Conservation (phyloP, 2,888 invertebrate species). For the Neoscelio sp. region DNA sequence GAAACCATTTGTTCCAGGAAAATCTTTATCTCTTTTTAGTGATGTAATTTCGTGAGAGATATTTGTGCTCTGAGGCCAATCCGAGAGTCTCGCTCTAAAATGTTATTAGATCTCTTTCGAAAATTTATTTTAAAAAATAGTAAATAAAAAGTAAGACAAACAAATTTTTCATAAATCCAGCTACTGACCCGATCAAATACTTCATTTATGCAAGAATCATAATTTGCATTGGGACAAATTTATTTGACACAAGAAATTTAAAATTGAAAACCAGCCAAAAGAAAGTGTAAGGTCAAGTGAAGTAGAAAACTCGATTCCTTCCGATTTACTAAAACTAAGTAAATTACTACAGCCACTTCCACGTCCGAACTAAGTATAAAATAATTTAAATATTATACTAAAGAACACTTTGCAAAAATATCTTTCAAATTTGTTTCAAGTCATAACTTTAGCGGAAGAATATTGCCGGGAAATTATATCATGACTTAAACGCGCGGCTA, state of each 20-base stretch:
- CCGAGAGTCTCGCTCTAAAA: constrained; percentile 24
- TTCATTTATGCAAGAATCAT: constrained; percentile 39
- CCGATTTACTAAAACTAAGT: constrained; percentile 39
- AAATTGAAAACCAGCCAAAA: constrained; percentile 49
- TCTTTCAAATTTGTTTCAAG: neutral
- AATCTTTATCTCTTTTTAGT: constrained; percentile 47
- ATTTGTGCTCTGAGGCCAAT: constrained; percentile 31
- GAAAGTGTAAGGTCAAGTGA: constrained; percentile 41
- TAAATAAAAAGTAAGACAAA: too few relatives aligned
- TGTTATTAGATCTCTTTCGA: constrained; percentile 18
- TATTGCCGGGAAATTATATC: too few relatives aligned
- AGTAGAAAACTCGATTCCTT: constrained; percentile 42
- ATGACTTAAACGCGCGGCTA: too few relatives aligned
- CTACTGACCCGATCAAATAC: constrained; percentile 23
- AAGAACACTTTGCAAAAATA: neutral
- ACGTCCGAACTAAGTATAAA: constrained; percentile 7
- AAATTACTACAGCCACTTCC: constrained; percentile 37
- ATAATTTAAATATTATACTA: too few relatives aligned
- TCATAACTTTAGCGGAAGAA: too few relatives aligned
- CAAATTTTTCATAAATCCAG: too few relatives aligned
- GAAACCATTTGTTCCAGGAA: constrained; percentile 33
- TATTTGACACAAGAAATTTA: constrained; percentile 39
- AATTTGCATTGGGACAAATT: constrained; percentile 41
- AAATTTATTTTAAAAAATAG: neutral
- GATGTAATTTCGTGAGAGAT: constrained; percentile 28